phyloP scores from a whole-genome alignment of 2,113 vertebrate genomes.

The Oplegnathus fasciatus region DNA sequence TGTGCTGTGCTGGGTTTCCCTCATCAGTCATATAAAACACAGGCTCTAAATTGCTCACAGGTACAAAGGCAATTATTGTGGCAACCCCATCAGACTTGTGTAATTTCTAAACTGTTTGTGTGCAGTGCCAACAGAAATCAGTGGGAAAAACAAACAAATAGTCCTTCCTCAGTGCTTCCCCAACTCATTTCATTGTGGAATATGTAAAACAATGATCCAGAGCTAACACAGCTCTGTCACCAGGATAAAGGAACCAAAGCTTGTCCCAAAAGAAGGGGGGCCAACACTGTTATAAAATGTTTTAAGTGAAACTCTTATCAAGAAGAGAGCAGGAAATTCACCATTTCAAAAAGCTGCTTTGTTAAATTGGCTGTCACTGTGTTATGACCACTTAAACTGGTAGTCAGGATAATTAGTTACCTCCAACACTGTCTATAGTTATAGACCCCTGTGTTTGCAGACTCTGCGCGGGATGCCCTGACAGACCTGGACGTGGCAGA shows the following conservation, averaged over 20 bases:
- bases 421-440: neutral
- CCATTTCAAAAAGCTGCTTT: neutral
- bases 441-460: conserved; percentile 71
- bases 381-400: neutral
- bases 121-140: neutral
- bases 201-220: neutral
- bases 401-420: neutral
- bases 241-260: neutral
- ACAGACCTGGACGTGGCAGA: conserved; percentile 84
- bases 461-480: conserved; percentile 87
- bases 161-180: neutral
- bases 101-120: neutral
- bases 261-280: neutral
- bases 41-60: neutral
- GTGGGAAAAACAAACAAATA: neutral
- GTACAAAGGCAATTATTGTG: neutral
- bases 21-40: neutral
- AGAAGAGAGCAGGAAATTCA: neutral
- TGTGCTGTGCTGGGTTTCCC: neutral
- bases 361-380: neutral
- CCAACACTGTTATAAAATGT: neutral
- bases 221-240: neutral
- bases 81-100: neutral
- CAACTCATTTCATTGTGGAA: neutral
- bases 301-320: neutral